A percentile compares a stretch with the other conserved stretches of the same genome.
Evolutionary conservation across 2,888 invertebrate genomes (phyloP).

Genomic region (Clistopyga incitator): DNA sequence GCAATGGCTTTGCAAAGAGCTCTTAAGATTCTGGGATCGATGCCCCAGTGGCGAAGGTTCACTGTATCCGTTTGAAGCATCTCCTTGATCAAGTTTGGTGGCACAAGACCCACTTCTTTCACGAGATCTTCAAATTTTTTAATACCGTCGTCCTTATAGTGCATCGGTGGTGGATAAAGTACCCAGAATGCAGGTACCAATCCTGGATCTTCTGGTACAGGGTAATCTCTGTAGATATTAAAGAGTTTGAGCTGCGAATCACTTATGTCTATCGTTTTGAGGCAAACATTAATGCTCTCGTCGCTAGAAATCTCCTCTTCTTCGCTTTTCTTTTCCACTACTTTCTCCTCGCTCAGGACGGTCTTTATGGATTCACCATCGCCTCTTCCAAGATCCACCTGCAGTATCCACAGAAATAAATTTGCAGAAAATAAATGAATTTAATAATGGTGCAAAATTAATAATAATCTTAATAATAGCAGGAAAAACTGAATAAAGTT

Average conservation of each 20-base stretch:
- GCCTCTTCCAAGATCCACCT: conserved; percentile 40
- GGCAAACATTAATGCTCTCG: conserved; percentile 69
- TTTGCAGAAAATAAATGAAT: not conserved
- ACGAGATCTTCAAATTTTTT: conserved; percentile 74
- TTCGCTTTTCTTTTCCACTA: not conserved
- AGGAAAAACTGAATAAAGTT: not conserved
- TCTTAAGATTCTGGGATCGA: conserved; percentile 74
- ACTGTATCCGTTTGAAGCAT: conserved; percentile 75
- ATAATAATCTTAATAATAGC: not conserved
- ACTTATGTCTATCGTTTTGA: conserved; percentile 74
- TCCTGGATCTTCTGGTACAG: conserved; percentile 76
- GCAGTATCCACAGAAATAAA: not conserved
- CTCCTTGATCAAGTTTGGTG: conserved; percentile 72
- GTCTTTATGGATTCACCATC: conserved; percentile 61
- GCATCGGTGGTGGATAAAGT: conserved; percentile 63
- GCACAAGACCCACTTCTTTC: conserved; percentile 64
- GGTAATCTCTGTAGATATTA: conserved; percentile 72
- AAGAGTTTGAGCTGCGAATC: conserved; percentile 75
- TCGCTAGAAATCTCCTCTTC: conserved; percentile 58
- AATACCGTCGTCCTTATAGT: conserved; percentile 73
- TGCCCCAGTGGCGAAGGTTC: conserved; percentile 77
- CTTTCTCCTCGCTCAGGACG: conserved; percentile 39
- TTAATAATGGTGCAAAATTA: not conserved
- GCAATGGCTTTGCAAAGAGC: conserved; percentile 75
- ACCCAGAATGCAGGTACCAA: conserved; percentile 75